These are phyloP conservation scores for Pangasius sanitwongsei DNA, from an alignment of 2,797 vertebrate species.

Conservation along the genomic window DNA sequence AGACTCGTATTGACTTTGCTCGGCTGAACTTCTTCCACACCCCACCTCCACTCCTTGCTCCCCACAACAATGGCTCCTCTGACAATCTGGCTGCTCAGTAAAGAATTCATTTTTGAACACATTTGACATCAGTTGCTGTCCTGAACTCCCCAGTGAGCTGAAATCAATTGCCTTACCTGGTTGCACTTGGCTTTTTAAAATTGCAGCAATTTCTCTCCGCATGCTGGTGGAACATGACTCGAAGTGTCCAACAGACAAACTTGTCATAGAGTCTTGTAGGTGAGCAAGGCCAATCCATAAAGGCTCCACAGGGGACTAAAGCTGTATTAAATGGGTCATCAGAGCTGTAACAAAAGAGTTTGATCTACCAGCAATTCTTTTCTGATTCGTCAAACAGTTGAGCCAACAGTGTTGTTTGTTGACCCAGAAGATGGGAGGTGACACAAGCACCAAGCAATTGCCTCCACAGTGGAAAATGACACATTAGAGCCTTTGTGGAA, in stretches of 20 bases:
- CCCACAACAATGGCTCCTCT: slow-evolving; percentile 63
- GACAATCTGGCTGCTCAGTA: slow-evolving; percentile 68
- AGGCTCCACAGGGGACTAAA: neutral
- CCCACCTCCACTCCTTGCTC: slow-evolving; percentile 58
- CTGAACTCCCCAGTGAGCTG: slow-evolving; percentile 65
- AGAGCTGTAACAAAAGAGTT: slow-evolving; percentile 30
- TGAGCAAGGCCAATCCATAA: slow-evolving; percentile 16
- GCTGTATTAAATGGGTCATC: slow-evolving; percentile 36
- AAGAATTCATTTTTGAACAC: slow-evolving; percentile 72
- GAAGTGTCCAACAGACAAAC: slow-evolving; percentile 53
- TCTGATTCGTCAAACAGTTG: slow-evolving; percentile 30
- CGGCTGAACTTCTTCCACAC: slow-evolving; percentile 46
- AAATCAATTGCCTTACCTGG: slow-evolving; percentile 67
- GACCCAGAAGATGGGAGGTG: slow-evolving; percentile 32
- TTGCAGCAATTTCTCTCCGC: slow-evolving; percentile 42
- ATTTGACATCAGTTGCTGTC: slow-evolving; percentile 74
- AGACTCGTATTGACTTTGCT: slow-evolving; percentile 49
- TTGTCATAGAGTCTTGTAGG: slow-evolving; percentile 39
- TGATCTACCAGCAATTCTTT: slow-evolving; percentile 1
- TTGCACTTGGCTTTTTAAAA: slow-evolving; percentile 60
- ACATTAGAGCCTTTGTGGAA: slow-evolving; percentile 10
- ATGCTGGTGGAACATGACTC: neutral
- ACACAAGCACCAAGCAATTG: slow-evolving; percentile 5
- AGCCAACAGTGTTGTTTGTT: slow-evolving; percentile 15
- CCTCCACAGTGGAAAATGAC: slow-evolving; percentile 24